A percentile compares a stretch with the other conserved stretches of the same genome.
Conservation (phyloP, 2,797 vertebrate species). For the Natrix natrix region DNA sequence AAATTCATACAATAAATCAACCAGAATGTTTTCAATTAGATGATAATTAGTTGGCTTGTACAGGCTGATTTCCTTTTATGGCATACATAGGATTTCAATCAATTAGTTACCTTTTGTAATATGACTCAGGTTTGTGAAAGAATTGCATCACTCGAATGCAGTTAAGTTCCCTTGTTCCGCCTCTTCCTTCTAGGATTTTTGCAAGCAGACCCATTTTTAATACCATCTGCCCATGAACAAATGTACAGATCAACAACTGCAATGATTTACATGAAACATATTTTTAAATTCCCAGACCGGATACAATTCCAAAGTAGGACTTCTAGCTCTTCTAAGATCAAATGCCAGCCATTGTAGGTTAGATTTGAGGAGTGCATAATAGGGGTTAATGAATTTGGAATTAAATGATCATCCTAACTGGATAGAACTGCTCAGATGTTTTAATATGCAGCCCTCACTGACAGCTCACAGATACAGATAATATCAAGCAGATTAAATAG, state of each 20-base stretch:
- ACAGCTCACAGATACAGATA: conserved; percentile 81
- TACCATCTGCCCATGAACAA: neutral
- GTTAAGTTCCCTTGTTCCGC: neutral
- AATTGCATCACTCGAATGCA: neutral
- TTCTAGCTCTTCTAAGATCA: conserved; percentile 72
- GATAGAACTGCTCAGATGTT: conserved; percentile 80
- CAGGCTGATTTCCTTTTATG: neutral
- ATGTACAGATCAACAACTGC: neutral
- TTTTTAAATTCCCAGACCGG: conserved; percentile 64
- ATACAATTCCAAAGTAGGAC: conserved; percentile 67
- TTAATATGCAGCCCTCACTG: conserved; percentile 80
- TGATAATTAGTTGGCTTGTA: neutral
- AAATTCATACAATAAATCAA: neutral
- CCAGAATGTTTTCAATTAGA: neutral
- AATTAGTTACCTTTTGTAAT: neutral
- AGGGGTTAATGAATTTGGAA: conserved; percentile 86
- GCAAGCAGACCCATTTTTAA: conserved; percentile 27
- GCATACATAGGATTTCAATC: accelerated
- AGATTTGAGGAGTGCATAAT: conserved; percentile 77
- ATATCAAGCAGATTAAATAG: conserved; percentile 81
- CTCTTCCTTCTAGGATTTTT: neutral
- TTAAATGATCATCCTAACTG: conserved; percentile 82
- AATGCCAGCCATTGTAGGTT: conserved; percentile 76
- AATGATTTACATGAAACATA: conserved; percentile 38
- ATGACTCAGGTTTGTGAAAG: neutral